These are phyloP conservation scores for Mixornis gularis DNA, from an alignment of 2,113 vertebrate genomes.

Conservation along the genomic window DNA sequence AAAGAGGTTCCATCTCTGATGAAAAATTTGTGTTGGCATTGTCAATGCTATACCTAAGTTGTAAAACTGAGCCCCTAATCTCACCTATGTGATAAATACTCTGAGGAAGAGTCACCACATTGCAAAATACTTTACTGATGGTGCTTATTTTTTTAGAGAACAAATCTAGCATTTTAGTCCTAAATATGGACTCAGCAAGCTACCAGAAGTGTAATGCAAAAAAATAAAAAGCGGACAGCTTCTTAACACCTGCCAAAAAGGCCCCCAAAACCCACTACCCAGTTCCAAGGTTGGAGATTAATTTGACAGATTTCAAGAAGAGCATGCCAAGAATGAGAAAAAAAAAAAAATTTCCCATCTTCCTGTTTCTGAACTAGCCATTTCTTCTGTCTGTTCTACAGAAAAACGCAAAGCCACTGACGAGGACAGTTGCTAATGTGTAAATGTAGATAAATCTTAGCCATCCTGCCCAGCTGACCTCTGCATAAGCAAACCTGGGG, in stretches of 20 bases:
- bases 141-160: not conserved
- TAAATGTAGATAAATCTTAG: not conserved
- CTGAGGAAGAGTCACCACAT: not conserved
- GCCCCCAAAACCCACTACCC: not conserved
- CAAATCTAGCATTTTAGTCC: not conserved
- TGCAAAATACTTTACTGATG: not conserved
- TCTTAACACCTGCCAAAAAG: not conserved
- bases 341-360: not conserved
- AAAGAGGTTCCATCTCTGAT: not conserved
- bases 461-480: not conserved
- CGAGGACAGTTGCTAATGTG: not conserved
- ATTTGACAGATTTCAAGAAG: not conserved
- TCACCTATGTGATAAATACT: not conserved
- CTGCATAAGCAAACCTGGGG: rapidly evolving
- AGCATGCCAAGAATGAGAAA: not conserved
- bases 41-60: not conserved
- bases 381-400: not conserved
- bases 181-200: not conserved
- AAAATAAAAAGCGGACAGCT: not conserved
- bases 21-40: not conserved
- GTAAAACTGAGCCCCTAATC: not conserved
- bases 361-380: not conserved
- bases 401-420: not conserved
- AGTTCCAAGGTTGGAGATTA: not conserved
- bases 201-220: not conserved